Evolutionary conservation across 2,888 invertebrate genomes (phyloP).

Genomic region (Lepidocyrtinus sp.): DNA sequence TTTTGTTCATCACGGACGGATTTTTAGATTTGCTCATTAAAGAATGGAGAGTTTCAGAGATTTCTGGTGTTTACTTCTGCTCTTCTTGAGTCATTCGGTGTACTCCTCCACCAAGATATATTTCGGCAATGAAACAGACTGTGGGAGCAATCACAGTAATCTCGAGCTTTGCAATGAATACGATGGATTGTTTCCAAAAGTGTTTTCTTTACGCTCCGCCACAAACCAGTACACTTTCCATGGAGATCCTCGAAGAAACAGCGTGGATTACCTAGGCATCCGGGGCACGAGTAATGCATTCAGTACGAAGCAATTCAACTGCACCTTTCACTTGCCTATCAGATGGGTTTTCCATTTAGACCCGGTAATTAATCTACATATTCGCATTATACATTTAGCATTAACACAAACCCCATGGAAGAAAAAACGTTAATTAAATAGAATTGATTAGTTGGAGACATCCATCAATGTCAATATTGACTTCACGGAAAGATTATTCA

Average conservation of each 20-base stretch:
- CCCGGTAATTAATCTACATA: conserved; percentile 26
- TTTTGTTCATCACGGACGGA: too few relatives aligned
- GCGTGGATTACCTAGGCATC: background rate
- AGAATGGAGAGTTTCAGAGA: too few relatives aligned
- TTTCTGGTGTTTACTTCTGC: too few relatives aligned
- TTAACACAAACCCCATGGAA: background rate
- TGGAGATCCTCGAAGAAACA: conserved; percentile 3
- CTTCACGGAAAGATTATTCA: conserved; percentile 31
- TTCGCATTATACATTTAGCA: background rate
- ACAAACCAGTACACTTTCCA: too few relatives aligned
- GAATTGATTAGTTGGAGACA: background rate
- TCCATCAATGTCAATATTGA: conserved; percentile 18
- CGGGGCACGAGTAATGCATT: background rate
- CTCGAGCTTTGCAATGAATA: too few relatives aligned
- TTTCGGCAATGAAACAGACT: too few relatives aligned
- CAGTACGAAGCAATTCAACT: conserved; percentile 14
- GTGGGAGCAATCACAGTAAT: too few relatives aligned
- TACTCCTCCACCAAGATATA: too few relatives aligned
- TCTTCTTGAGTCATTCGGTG: too few relatives aligned
- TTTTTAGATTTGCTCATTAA: too few relatives aligned
- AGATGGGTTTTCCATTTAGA: conserved; percentile 50
- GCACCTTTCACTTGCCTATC: conserved; percentile 32
- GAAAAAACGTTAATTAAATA: background rate
- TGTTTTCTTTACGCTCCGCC: too few relatives aligned
- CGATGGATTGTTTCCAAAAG: too few relatives aligned